Evolutionary conservation across 2,888 invertebrate genomes (phyloP).

Genomic region (Hirtodrosophila confusa): DNA sequence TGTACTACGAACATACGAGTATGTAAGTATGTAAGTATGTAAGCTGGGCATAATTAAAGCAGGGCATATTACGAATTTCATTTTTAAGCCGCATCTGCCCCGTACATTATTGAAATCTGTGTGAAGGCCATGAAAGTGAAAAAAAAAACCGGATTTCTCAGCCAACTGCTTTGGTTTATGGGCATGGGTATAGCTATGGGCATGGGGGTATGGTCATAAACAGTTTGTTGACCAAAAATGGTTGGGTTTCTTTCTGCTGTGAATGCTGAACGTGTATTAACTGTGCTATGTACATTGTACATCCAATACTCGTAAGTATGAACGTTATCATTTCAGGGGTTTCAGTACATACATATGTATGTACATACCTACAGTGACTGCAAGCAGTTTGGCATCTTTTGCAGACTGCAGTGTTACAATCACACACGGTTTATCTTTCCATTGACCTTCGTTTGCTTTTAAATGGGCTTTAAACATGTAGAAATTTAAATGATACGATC

Average conservation of each 20-base stretch:
- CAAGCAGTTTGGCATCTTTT: conserved; percentile 28
- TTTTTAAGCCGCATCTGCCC: conserved; percentile 45
- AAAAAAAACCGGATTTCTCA: conserved; percentile 56
- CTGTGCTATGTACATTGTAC: conserved; percentile 8
- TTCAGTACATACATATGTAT: too few relatives aligned
- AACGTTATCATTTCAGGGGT: not conserved
- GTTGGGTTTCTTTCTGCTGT: conserved; percentile 19
- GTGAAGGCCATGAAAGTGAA: conserved; percentile 79
- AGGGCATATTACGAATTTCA: conserved; percentile 67
- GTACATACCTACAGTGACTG: conserved; percentile 27
- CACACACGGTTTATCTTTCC: conserved; percentile 49
- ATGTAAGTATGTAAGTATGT: conserved; percentile 15
- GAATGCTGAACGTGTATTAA: not conserved
- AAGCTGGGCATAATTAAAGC: conserved; percentile 62
- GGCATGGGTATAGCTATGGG: conserved; percentile 23
- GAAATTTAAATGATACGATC: conserved; percentile 63
- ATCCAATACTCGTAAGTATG: conserved; percentile 9
- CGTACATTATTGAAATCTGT: conserved; percentile 65
- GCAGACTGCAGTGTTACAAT: conserved; percentile 34
- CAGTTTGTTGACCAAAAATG: conserved; percentile 76
- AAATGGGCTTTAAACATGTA: conserved; percentile 50
- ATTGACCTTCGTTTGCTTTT: conserved; percentile 57
- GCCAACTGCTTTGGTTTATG: conserved; percentile 24
- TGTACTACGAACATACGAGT: conserved; percentile 1
- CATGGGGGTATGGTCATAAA: conserved; percentile 56